A percentile compares a stretch with the other conserved stretches of the same genome.
Evolutionary conservation across 2,113 vertebrate genomes (phyloP).

Genomic region (Macroglossus sobrinus): DNA sequence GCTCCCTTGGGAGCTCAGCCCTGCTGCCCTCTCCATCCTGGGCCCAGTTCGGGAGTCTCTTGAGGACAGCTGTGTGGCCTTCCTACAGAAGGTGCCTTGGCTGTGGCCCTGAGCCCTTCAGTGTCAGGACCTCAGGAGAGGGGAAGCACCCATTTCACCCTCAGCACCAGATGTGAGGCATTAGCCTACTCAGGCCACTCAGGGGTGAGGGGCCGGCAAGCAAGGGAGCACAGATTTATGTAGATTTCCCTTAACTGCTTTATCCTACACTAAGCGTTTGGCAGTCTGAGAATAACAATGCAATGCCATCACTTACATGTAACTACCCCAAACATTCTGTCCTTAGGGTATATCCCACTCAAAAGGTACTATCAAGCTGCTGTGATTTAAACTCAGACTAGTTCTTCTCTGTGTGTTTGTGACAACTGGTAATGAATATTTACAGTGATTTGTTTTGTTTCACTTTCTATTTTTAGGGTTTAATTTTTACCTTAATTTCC

Average conservation of each 20-base stretch:
- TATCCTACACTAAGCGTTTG: rapidly evolving
- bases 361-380: not conserved
- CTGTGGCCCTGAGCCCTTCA: not conserved
- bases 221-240: not conserved
- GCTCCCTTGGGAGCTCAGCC: not conserved
- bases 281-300: not conserved
- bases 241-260: rapidly evolving
- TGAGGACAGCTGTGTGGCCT: not conserved
- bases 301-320: rapidly evolving
- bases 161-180: not conserved
- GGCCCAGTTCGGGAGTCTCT: not conserved
- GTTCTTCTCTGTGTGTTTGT: not conserved
- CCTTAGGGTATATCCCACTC: not conserved
- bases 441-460: not conserved
- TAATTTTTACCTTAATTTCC: not conserved
- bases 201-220: not conserved
- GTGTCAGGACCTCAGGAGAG: not conserved
- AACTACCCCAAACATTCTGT: not conserved
- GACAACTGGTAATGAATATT: not conserved
- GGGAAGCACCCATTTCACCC: not conserved
- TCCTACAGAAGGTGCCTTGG: not conserved
- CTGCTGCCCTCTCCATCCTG: not conserved
- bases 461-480: not conserved
- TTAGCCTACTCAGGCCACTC: not conserved
- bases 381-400: not conserved